Evolutionary conservation across 2,888 invertebrate genomes (phyloP).

Genomic region (Platynereis dumerilii): DNA sequence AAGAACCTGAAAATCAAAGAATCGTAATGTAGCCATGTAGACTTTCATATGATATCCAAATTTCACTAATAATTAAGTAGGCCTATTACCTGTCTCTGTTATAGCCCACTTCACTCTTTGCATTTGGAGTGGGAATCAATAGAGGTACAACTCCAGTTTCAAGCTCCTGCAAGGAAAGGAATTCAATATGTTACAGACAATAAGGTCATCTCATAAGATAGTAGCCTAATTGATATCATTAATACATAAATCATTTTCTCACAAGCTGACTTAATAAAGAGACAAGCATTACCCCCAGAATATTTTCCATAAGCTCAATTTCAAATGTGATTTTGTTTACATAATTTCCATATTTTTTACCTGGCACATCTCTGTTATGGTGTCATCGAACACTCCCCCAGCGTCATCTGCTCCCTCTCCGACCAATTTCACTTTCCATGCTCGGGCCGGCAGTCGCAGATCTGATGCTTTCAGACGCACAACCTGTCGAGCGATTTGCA

Average conservation of each 20-base stretch:
- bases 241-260: too few relatives aligned
- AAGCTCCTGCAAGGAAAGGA: constrained; percentile 65
- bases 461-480: constrained; percentile 69
- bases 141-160: constrained; percentile 69
- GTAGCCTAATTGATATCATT: too few relatives aligned
- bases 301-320: too few relatives aligned
- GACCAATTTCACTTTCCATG: constrained; percentile 74
- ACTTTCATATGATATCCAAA: too few relatives aligned
- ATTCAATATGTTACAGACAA: too few relatives aligned
- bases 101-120: constrained; percentile 70
- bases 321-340: too few relatives aligned
- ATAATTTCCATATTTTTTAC: too few relatives aligned
- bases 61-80: too few relatives aligned
- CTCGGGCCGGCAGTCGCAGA: constrained; percentile 70
- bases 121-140: constrained; percentile 71
- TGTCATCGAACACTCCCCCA: constrained; percentile 75
- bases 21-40: too few relatives aligned
- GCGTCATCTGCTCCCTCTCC: constrained; percentile 76
- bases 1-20: constrained; percentile 62
- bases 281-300: too few relatives aligned
- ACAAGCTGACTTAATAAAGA: too few relatives aligned
- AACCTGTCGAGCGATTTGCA: constrained; percentile 72
- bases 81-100: constrained; percentile 67
- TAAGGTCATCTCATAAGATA: too few relatives aligned
- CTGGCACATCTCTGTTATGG: constrained; percentile 73